Base-by-base conservation (phyloP, 2,797 vertebrate species). In the Channallabes apus region DNA sequence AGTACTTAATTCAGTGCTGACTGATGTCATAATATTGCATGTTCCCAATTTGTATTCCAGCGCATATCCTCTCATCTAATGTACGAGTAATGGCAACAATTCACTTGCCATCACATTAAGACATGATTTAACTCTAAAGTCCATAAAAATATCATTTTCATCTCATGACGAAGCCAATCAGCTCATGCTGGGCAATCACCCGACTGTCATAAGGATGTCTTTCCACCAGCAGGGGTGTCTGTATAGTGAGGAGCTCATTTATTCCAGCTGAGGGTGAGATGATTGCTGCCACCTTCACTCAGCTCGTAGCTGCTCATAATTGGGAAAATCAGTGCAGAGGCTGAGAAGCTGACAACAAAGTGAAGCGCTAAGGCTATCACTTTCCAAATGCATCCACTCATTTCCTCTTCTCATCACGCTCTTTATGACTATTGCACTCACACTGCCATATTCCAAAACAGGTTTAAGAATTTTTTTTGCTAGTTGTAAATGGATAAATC, bases 181-280 rank as follows among this genome's bases (percentile, higher is more conserved):
- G 56, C 61, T 56, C 76, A 22, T 38, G 61, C 77, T 32, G 82
- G 29, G 61, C 72, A 79, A 72, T 79, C 27, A 51, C 41, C 3
- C 75, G 5, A 41, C 75, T 83, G 69, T 81, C 35, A 85, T 46
- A 51, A 65, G 32, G 69, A 84, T 58, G 72, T 59, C 54, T 71
- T 84, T 73, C 35, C 61, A 80, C 61, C 82, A 67, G 72, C 69
- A 78, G 72, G 65, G 65, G 73, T 51, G 67, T 24, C 67, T 64
- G 82, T 61, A 84, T n/a, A 65, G 54, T 27, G 35, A 58, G 68
- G 29, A 73, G 24, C 81, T 75, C 80, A 85, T 84, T 88, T 85
- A 62, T 54, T 80, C 56, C 35, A 76, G 71, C 73, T 67, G 76
- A 83, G 78, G 77, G 78, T 41, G 41, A 84, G 79, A 77, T 88